Evolutionary conservation across 1,140 invertebrate genomes (phyloP), one percentile per base, ranked within the genome.

Genomic region (Drosophila sp.): DNA sequence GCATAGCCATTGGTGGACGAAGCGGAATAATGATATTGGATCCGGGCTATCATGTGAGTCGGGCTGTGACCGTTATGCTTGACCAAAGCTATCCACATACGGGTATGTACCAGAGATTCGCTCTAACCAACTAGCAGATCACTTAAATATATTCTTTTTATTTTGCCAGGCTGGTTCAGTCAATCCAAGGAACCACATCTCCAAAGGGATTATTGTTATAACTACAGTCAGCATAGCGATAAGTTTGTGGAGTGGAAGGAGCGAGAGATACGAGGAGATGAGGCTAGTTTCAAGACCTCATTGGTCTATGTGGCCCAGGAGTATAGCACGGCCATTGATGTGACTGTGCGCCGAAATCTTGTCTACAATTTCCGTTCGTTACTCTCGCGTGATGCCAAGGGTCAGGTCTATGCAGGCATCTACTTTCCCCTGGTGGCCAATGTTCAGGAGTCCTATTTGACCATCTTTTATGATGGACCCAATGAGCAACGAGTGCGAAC

Each of bases 21-120:
- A 91, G 92, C 0, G 97, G 97, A 8, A 93, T 97, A 23, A 92
- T 98, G 91, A 93, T 98, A 2, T 94, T 97, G 17, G 97, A 98
- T 93, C 96, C 97, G 1, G 97, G 97, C 6, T 98, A 98, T 92
- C 97, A 98, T 91, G 95, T 98, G 44, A 95, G 95, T 27, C 93
- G 96, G 40, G 96, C 96, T 17, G 94, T 98, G 50, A 97, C 97
- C 25, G 96, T 98, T 29, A 98, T 98, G 97, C 93, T 94, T 25
- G 97, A 98, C 91, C 93, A 95, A 58, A 92, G 93, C 30, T 97
- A 96, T 92, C 97, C 97, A 3, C 96, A 98, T 90, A 98, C 97
- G 38, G 96, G 91, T 92, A 56, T 64, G 92, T 27, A 17, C 17
- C 17, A 10, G 3, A n/a, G 8, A 38, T 8, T 0, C 3, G 11